These are phyloP conservation scores for Montipora efflorescens DNA, from an alignment of 64 coral and sea anemone species.

Conservation along the genomic window DNA sequence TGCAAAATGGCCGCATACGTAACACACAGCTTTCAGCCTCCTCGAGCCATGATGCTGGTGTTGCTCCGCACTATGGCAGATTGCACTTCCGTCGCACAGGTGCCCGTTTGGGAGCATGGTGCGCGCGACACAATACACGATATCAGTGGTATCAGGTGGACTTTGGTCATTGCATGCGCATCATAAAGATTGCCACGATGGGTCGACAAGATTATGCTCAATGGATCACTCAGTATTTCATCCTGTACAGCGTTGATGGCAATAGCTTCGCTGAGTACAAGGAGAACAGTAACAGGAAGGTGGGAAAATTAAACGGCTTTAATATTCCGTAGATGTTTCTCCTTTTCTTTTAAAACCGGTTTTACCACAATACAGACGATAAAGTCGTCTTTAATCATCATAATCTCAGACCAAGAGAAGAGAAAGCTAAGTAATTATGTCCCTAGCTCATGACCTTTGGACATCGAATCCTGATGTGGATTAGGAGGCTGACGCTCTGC, in stretches of 20 bases:
- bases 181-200: conserved; percentile 76
- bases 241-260: conserved; percentile 81
- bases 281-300: conserved; percentile 77
- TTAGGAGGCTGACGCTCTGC: conserved; percentile 74
- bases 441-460: conserved; percentile 64
- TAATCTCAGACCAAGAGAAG: too few species aligned
- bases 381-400: too few species aligned
- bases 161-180: conserved; percentile 66
- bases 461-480: not conserved
- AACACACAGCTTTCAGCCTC: conserved; percentile 76
- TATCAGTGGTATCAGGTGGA: conserved; percentile 83
- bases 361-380: too few species aligned
- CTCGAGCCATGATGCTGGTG: conserved; percentile 63
- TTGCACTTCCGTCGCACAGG: conserved; percentile 70
- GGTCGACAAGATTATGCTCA: conserved; percentile 79
- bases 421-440: too few species aligned
- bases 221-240: conserved; percentile 85
- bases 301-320: not conserved
- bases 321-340: not conserved
- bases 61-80: conserved; percentile 62
- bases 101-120: conserved; percentile 76
- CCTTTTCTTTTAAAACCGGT: too few species aligned
- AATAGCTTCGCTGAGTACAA: conserved; percentile 77
- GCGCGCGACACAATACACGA: conserved; percentile 73
- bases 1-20: conserved; percentile 78